Percentiles rank a stretch among this genome's conserved stretches.
Conservation (phyloP, 35 echinoderm and acorn worm species). For the Lytechinus variegatus region DNA sequence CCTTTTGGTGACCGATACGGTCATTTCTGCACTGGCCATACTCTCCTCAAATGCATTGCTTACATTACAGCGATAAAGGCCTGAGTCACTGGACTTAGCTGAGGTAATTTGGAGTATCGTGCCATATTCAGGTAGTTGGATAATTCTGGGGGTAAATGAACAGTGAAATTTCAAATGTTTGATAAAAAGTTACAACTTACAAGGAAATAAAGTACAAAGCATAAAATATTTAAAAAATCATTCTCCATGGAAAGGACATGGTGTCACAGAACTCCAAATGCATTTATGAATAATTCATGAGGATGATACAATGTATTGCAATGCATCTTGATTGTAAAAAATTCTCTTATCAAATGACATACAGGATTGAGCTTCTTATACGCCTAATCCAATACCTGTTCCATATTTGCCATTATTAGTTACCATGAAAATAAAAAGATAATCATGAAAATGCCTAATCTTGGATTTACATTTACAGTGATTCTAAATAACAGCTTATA, state of each 20-base stretch:
- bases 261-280: background rate
- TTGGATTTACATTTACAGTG: too few species aligned
- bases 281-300: background rate
- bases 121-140: background rate
- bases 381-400: background rate
- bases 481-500: too few species aligned
- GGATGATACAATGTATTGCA: background rate
- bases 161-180: background rate
- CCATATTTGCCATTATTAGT: too few species aligned
- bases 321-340: background rate
- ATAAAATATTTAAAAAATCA: background rate
- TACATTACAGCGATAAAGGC: background rate
- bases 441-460: too few species aligned
- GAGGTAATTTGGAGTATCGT: constrained; percentile 29
- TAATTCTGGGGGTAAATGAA: background rate
- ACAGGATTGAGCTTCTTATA: background rate
- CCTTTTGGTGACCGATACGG: background rate
- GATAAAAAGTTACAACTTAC: too few species aligned
- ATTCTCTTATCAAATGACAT: background rate
- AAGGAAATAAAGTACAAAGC: background rate
- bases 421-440: too few species aligned
- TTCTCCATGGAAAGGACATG: background rate
- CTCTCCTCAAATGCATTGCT: constrained; percentile 10
- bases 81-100: background rate
- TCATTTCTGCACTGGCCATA: background rate